Percentiles rank a stretch among this genome's conserved stretches.
Evolutionary conservation across 2,888 invertebrate genomes (phyloP).

Genomic region (Brenthis hecate): DNA sequence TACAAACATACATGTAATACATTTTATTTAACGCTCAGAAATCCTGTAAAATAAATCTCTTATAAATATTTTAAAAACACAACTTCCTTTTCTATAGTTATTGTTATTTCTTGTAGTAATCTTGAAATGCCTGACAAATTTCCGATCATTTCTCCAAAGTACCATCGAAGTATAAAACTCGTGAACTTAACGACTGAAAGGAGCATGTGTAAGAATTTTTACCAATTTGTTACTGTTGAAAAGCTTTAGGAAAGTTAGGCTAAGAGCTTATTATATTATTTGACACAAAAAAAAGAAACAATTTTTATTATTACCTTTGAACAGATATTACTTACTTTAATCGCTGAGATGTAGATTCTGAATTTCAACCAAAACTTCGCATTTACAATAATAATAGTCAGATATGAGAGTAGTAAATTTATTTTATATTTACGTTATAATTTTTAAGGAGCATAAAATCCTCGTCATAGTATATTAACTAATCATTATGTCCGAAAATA

Average conservation of each 20-base stretch:
- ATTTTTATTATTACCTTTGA: not conserved
- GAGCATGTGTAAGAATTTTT: constrained; percentile 65
- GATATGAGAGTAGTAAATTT: too few relatives aligned
- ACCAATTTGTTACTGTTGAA: constrained; percentile 62
- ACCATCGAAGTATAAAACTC: constrained; percentile 51
- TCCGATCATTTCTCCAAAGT: constrained; percentile 53
- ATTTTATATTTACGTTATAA: too few relatives aligned
- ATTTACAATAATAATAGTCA: too few relatives aligned
- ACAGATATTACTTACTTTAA: not conserved
- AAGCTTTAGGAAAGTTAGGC: constrained; percentile 42
- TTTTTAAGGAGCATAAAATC: too few relatives aligned
- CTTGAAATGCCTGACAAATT: constrained; percentile 48
- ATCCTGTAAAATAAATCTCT: too few relatives aligned
- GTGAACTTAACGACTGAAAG: constrained; percentile 49
- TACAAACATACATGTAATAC: too few relatives aligned
- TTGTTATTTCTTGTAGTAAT: constrained; percentile 28
- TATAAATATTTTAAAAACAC: too few relatives aligned
- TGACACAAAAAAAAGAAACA: not conserved
- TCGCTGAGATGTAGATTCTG: too few relatives aligned
- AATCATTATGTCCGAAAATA: too few relatives aligned
- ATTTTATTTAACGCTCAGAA: too few relatives aligned
- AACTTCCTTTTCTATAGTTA: not conserved
- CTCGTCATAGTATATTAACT: too few relatives aligned
- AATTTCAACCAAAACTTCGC: too few relatives aligned
- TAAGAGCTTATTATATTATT: constrained; percentile 29